These are phyloP conservation scores for Orbicella faveolata DNA, from an alignment of 64 coral and sea anemone species.

Conservation along the genomic window DNA sequence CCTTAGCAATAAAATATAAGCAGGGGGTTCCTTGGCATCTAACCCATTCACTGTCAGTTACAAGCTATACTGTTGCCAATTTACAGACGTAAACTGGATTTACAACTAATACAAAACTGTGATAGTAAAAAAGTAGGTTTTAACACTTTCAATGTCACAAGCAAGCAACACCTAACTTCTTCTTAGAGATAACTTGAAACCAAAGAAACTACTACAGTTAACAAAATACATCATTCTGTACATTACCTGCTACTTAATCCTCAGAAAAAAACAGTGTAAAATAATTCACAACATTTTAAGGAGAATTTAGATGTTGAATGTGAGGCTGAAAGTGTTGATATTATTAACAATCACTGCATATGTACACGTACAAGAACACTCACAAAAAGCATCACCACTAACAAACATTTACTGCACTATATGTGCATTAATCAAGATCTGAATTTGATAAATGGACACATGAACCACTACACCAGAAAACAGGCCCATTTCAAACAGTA, in stretches of 20 bases:
- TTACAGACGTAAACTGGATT: constrained; percentile 5
- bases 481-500: neutral
- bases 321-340: constrained; percentile 9
- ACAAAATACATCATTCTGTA: no score
- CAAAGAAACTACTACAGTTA: neutral
- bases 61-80: neutral
- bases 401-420: neutral
- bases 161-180: constrained; percentile 16
- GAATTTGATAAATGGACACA: neutral
- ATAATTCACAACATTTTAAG: neutral
- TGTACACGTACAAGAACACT: constrained; percentile 24
- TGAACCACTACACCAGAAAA: neutral
- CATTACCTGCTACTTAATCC: no score
- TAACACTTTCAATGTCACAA: neutral
- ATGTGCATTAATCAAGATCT: constrained; percentile 21
- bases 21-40: neutral
- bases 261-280: no score
- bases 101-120: constrained; percentile 41
- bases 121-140: constrained; percentile 45
- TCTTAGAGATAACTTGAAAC: neutral
- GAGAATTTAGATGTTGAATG: constrained; percentile 36
- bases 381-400: neutral
- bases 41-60: constrained; percentile 16
- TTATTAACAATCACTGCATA: constrained; percentile 25
- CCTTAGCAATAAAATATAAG: constrained; percentile 13